Evolutionary conservation across 2,113 vertebrate species (phyloP), one percentile per base, ranked within the genome.

Genomic region (Fregata magnificens): DNA sequence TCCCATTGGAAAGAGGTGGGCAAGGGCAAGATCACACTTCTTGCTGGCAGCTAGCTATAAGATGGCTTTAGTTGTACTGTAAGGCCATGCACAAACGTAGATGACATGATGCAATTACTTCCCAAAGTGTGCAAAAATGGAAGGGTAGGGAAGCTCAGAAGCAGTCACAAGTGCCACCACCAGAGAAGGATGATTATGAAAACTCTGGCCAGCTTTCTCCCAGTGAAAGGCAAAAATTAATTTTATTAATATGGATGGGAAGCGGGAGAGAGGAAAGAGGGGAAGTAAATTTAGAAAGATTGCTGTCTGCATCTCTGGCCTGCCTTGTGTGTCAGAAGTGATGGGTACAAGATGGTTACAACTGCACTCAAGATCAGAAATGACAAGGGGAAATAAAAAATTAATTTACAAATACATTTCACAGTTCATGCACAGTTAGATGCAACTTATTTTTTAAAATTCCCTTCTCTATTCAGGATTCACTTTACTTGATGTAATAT

Each of bases 331-430:
- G 53, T 88, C 70, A 79, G 56, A 91, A 92, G 40, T 3, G 25
- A 55, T 47, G 62, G 16, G n/a, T 69, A 72, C 20, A 77, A 92
- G 82, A 90, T 14, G 18, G 56, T 76, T 87, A 80, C 40, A 91
- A 82, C 38, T 59, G 56, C 81, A 76, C 45, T 73, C 53, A 90
- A 72, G 74, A 95, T 80, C 36, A 82, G 63, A 96, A 82, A 85
- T 73, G 38, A 79, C 62, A 86, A 44, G 53, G 9, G 16, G 24
- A 96, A 93, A 95, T 97, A 70, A 97, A 97, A 97, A 95, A 91
- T 82, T 95, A 82, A 95, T 96, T 76, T 63, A 88, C 32, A 95
- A 97, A 59, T 80, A 85, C 42, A 77, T 93, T 94, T 96, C 67
- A 77, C 62, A 87, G 80, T 85, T 95, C 88, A 92, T 0, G 3